Conservation (phyloP, 2,797 vertebrate genomes). For the Sphenodon punctatus region DNA sequence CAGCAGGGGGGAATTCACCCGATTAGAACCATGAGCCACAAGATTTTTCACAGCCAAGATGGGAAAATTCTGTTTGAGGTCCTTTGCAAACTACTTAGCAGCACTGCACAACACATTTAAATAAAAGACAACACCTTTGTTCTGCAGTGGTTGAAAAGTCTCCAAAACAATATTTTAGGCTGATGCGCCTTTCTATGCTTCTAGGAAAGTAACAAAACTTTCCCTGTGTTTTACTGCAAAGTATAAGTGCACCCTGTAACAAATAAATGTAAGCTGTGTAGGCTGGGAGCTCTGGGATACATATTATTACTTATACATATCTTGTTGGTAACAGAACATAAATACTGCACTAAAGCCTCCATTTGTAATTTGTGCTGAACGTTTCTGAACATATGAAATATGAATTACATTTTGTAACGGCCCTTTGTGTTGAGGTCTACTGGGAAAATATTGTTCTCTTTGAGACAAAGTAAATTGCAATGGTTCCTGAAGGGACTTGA, state of each 20-base stretch:
- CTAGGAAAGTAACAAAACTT: conserved; percentile 57
- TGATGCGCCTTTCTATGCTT: conserved; percentile 61
- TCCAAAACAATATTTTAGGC: conserved; percentile 61
- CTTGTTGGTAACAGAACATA: conserved; percentile 89
- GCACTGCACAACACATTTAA: accelerated
- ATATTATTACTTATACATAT: conserved; percentile 94
- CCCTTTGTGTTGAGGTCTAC: conserved; percentile 80
- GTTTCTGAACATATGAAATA: conserved; percentile 92
- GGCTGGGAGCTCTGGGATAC: conserved; percentile 68
- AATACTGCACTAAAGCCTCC: conserved; percentile 92
- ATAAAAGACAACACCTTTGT: background rate
- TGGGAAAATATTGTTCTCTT: conserved; percentile 81
- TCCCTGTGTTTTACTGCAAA: conserved; percentile 55
- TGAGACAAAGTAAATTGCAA: conserved; percentile 88
- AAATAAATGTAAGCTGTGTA: conserved; percentile 80
- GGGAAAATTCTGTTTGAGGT: background rate
- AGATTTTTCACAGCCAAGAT: background rate
- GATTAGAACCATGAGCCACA: accelerated
- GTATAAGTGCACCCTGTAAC: conserved; percentile 80
- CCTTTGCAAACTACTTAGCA: background rate
- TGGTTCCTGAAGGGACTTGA: conserved; percentile 82
- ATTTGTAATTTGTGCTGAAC: conserved; percentile 88
- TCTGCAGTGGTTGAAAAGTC: conserved; percentile 49
- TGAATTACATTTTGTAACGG: conserved; percentile 92
- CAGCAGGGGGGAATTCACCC: background rate